A percentile compares a stretch with the other conserved stretches of the same genome.
Evolutionary conservation across 2,113 vertebrate genomes (phyloP).

Genomic region (Gambusia affinis): DNA sequence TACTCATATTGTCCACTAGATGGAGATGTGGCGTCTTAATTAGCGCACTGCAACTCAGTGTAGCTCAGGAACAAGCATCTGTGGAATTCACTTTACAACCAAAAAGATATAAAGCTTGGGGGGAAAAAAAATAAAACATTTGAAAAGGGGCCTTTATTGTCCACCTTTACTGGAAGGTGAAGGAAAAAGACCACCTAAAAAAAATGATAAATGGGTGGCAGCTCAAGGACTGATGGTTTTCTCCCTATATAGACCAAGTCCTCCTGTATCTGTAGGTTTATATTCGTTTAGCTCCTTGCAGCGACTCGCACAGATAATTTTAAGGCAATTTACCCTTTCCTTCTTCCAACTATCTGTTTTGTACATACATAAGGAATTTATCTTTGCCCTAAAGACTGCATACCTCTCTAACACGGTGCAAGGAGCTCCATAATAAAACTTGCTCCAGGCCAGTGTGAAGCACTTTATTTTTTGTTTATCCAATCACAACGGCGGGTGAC

Average conservation of each 20-base stretch:
- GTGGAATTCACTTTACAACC: not conserved
- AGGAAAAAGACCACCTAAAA: not conserved
- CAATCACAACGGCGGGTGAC: slow-evolving; percentile 5
- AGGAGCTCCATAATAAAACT: not conserved
- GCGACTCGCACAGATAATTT: slow-evolving; percentile 39
- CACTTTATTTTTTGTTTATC: not conserved
- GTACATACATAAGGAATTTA: slow-evolving; percentile 26
- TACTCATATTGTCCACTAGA: slow-evolving; percentile 48
- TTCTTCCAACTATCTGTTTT: not conserved
- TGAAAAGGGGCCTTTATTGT: not conserved
- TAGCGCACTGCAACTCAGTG: not conserved
- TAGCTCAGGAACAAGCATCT: slow-evolving; percentile 4
- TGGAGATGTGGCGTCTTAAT: slow-evolving; percentile 44
- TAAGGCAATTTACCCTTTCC: slow-evolving; percentile 11
- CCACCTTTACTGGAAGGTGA: slow-evolving; percentile 4
- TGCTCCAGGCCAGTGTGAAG: not conserved
- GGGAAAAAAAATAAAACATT: not conserved
- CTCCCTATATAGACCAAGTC: not conserved
- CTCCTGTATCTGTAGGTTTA: slow-evolving; percentile 4
- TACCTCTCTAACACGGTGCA: not conserved
- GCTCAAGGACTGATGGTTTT: not conserved
- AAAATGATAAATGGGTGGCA: not conserved
- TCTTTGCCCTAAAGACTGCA: not conserved
- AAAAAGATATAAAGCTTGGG: not conserved
- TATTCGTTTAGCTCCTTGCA: not conserved